These are phyloP conservation scores for Pachycephus smyrnensis DNA, from an alignment of 2,888 invertebrate species.

Conservation along the genomic window DNA sequence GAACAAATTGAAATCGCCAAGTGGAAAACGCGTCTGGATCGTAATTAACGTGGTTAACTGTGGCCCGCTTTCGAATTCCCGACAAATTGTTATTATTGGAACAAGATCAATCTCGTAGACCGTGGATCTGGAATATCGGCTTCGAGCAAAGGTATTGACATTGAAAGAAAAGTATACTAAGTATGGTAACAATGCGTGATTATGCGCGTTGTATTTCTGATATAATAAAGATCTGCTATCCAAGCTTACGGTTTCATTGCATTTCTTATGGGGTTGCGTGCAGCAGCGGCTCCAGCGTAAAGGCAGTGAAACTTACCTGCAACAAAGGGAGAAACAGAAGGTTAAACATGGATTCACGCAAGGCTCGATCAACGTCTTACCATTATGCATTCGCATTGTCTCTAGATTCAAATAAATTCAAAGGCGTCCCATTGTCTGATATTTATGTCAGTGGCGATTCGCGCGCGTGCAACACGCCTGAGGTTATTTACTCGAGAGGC, in stretches of 20 bases:
- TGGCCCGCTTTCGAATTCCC: background rate
- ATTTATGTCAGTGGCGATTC: conserved; percentile 26
- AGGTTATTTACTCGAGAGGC: conserved; percentile 26
- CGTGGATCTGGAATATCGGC: background rate
- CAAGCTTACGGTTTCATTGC: background rate
- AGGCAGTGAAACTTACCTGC: background rate
- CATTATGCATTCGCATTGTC: background rate
- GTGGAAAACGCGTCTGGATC: conserved; percentile 31
- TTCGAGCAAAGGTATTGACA: background rate
- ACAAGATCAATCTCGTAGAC: background rate
- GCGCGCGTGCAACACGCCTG: conserved; percentile 20
- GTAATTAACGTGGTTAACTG: conserved; percentile 35
- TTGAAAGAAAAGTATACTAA: background rate
- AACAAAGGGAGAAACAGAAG: background rate
- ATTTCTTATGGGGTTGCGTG: background rate
- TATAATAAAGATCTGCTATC: background rate
- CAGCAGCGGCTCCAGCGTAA: background rate
- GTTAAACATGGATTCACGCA: background rate
- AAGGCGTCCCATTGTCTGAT: conserved; percentile 6
- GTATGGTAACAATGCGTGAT: background rate
- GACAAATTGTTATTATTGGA: background rate
- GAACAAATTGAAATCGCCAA: conserved; percentile 43
- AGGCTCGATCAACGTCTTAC: background rate
- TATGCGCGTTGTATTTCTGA: background rate
- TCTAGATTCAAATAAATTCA: background rate